phyloP scores from a whole-genome alignment of 2,888 invertebrate genomes.

The Tanytarsus gracilentus region DNA sequence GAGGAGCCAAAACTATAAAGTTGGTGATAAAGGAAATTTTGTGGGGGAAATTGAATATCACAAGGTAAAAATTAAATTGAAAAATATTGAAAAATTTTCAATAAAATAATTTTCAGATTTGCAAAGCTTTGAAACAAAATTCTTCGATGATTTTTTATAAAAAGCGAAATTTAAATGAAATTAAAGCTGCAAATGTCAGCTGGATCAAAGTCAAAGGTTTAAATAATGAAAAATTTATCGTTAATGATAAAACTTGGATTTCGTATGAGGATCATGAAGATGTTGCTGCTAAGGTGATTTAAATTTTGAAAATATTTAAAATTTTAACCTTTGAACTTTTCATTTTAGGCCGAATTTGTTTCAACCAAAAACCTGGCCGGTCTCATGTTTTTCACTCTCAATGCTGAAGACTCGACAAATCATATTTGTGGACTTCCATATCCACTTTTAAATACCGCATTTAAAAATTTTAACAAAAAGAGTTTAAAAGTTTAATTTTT shows the following conservation, averaged over 20 bases:
- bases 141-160: conserved; percentile 35
- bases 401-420: background rate
- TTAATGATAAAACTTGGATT: conserved; percentile 39
- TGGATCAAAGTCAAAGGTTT: background rate
- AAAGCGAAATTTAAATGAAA: conserved; percentile 31
- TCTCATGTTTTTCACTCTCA: conserved; percentile 41
- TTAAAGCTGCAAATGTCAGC: background rate
- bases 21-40: conserved; percentile 30
- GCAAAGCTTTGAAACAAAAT: conserved; percentile 19
- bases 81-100: conserved; percentile 6
- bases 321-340: background rate
- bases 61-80: background rate
- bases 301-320: background rate
- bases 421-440: too few species aligned
- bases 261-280: conserved; percentile 41
- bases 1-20: conserved; percentile 37
- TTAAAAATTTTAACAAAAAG: too few species aligned
- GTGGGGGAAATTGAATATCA: background rate
- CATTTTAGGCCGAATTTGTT: conserved; percentile 38
- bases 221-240: background rate
- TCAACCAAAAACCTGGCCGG: conserved; percentile 42
- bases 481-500: too few species aligned
- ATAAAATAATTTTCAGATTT: too few species aligned
- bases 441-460: too few species aligned
- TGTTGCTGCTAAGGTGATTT: conserved; percentile 35